Evolutionary conservation across 2,888 invertebrate species (phyloP), one percentile per base, ranked within the genome.

Genomic region (Drosophila cognata): DNA sequence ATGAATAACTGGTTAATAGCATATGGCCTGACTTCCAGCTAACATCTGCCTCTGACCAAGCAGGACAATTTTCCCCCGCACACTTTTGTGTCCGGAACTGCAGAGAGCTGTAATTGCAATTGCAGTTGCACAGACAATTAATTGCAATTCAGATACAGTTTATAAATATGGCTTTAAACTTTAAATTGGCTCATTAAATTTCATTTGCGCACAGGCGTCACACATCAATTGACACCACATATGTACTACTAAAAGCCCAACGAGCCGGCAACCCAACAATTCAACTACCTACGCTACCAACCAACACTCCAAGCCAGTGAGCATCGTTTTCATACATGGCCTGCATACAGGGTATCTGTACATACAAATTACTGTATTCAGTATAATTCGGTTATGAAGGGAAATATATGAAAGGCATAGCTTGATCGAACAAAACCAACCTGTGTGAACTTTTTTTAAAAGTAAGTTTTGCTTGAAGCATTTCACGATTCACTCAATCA

Each of bases 181-280:
- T 85, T 82, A 87, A 86, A 85, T 83, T 85, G 85, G 87, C 85
- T 84, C 85, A 85, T 85, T 87, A 83, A 85, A 85, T 87, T 85
- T 84, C 87, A 85, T 85, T 86, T 84, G 85, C 74, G 68, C 77
- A 55, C 81, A 71, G 77, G 81, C 83, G 79, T 83, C 81, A 81
- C 84, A 79, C 87, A 86, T 84, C 82, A 85, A 84, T 82, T 87
- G 85, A 77, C 87, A 83, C 77, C 81, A 76, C 72, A 79, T 78
- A 68, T 68, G 74, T 25, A 56, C 56, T 50, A 67, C 63, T 57
- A 55, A 65, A 66, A 62, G 55, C 65, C 61, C 64, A 62, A 56
- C 69, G 55, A 60, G 60, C 36, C 53, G 51, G n/a, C 56, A 55
- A 56, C 25, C 61, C 61, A 61, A 43, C 68, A n/a, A 58, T 28